Conservation (phyloP, 2,888 invertebrate genomes). For the Deilephila porcellus region DNA sequence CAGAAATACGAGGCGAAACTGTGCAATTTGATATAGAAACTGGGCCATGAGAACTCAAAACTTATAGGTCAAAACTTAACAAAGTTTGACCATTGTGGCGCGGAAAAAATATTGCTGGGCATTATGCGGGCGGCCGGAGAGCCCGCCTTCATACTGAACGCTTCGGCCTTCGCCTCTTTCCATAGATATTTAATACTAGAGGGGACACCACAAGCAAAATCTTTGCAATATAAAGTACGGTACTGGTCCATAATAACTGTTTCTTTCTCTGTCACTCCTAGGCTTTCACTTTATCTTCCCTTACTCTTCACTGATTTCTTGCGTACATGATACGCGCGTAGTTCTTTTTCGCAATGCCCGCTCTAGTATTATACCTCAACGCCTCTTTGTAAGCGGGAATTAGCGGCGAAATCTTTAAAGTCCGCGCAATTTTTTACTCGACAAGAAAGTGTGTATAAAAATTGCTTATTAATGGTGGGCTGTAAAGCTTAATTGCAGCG, state of each 20-base stretch:
- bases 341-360: too few species aligned
- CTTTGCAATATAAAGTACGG: too few species aligned
- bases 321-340: too few species aligned
- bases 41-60: constrained; percentile 50
- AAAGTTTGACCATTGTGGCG: constrained; percentile 57
- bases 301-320: too few species aligned
- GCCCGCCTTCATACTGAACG: not conserved
- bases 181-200: too few species aligned
- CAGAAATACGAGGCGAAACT: constrained; percentile 38
- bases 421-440: not conserved
- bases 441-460: constrained; percentile 12
- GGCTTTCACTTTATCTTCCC: too few species aligned
- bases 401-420: constrained; percentile 33
- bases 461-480: constrained; percentile 17
- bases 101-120: constrained; percentile 54
- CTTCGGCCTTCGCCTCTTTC: not conserved
- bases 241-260: too few species aligned
- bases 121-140: not conserved
- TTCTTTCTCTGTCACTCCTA: too few species aligned
- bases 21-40: constrained; percentile 43
- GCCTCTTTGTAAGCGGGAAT: constrained; percentile 29
- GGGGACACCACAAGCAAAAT: too few species aligned
- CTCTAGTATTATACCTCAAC: not conserved
- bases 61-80: constrained; percentile 56
- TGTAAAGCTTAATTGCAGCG: constrained; percentile 19